phyloP scores from a whole-genome alignment of 2,797 vertebrate genomes.

The Eulemur rubriventer region DNA sequence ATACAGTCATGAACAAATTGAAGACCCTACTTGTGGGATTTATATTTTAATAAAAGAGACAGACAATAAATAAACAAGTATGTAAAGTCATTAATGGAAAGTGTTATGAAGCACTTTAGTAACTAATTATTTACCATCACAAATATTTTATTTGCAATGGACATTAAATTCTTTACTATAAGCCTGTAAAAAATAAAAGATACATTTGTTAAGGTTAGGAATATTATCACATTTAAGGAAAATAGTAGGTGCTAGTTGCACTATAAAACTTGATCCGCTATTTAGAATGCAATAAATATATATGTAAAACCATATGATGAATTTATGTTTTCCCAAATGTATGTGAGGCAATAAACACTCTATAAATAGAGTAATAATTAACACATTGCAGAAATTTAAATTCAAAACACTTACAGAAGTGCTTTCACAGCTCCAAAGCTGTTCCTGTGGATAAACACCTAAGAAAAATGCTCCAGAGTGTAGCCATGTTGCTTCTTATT shows the following conservation, averaged over 20 bases:
- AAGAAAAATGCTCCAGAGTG: neutral
- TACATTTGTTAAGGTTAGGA: neutral
- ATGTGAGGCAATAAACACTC: slow-evolving; percentile 59
- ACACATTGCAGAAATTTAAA: slow-evolving; percentile 68
- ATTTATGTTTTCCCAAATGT: slow-evolving; percentile 59
- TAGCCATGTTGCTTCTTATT: neutral
- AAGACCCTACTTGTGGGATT: neutral
- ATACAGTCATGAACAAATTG: neutral
- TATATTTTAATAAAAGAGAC: neutral
- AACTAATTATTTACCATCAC: neutral
- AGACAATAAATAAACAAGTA: neutral
- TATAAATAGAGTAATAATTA: slow-evolving; percentile 76
- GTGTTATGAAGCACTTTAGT: neutral
- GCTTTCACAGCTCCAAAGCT: slow-evolving; percentile 47
- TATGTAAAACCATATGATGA: slow-evolving; percentile 38
- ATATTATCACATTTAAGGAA: slow-evolving; percentile 26
- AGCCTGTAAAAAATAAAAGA: neutral
- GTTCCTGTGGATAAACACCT: slow-evolving; percentile 33
- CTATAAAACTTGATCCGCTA: neutral
- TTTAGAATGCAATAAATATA: slow-evolving; percentile 10
- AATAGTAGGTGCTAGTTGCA: neutral
- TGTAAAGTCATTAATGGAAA: neutral
- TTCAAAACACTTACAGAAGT: slow-evolving; percentile 71
- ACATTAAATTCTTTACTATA: neutral
- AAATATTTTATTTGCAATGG: neutral